These are phyloP conservation scores for Danio aesculapii DNA, from an alignment of 2,797 vertebrate genomes.

Conservation along the genomic window DNA sequence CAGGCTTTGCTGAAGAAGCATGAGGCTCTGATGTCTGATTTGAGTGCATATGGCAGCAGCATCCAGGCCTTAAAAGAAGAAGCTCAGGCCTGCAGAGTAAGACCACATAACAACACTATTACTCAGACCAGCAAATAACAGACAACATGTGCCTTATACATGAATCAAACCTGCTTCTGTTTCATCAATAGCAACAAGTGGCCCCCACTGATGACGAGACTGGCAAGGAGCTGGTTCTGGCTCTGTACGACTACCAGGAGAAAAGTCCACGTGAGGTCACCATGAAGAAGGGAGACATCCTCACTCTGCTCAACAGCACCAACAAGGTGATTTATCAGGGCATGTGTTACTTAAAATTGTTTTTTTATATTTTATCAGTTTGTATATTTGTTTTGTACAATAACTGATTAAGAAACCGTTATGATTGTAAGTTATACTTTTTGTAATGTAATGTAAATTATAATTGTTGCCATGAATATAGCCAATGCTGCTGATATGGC, in stretches of 20 bases:
- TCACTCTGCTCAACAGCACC: slow-evolving; percentile 97
- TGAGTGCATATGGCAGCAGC: slow-evolving; percentile 96
- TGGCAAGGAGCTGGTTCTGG: slow-evolving; percentile 95
- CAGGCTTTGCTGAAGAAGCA: slow-evolving; percentile 99
- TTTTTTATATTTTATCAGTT: too few species aligned
- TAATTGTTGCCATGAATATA: too few species aligned
- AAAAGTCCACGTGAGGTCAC: slow-evolving; percentile 99
- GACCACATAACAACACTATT: slow-evolving; percentile 36
- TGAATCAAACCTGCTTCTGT: neutral
- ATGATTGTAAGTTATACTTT: too few species aligned
- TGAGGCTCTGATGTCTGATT: slow-evolving; percentile 97
- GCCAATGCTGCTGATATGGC: too few species aligned
- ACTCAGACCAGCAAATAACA: neutral
- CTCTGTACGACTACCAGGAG: slow-evolving; percentile 98
- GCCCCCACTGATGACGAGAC: slow-evolving; percentile 99
- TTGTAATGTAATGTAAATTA: too few species aligned
- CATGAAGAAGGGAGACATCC: slow-evolving; percentile 98
- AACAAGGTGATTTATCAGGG: slow-evolving; percentile 86
- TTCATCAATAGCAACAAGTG: slow-evolving; percentile 92
- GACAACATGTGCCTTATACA: neutral
- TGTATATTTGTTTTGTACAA: too few species aligned
- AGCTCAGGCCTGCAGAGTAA: slow-evolving; percentile 95
- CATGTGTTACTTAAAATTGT: neutral
- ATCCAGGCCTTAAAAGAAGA: slow-evolving; percentile 93
- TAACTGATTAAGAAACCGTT: too few species aligned